Base-by-base conservation (phyloP, 1,140 invertebrate genomes). In the Amphibalanus amphitrite region DNA sequence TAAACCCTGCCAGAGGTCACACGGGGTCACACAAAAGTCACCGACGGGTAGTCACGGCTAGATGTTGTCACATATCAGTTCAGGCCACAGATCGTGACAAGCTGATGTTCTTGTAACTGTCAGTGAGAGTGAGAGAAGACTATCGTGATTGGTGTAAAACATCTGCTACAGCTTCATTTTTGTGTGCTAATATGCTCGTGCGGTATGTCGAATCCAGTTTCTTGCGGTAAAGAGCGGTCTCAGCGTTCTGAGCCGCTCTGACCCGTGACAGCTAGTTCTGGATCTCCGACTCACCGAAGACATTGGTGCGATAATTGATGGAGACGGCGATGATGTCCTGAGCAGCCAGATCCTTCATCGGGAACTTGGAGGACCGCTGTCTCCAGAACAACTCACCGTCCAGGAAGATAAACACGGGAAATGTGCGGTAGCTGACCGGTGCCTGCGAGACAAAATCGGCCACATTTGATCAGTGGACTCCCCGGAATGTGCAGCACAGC, bases 1-100 rank as follows among this genome's bases (percentile, higher is more conserved):
- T 74, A 75, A 84, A 83, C 25, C 74, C 74, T 74, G 71, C n/a
- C 28, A 23, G 29, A 28, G 10, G 30, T 6, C 3, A 28, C 15
- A 13, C 23, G 20, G 3, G 3, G 33, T 38, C 4, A 64, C 28
- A 17, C 25, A 13, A n/a, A n/a, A 47, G 28, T 13, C 20, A n/a
- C 28, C 65, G 28, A 3, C 13, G 13, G 25, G 13, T 25, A 70
- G 23, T 70, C 28, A 33, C 3, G 3, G 65, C 28, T n/a, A n/a
- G n/a, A n/a, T n/a, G n/a, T n/a, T n/a, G 29, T 1, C 1, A 25
- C 10, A 1, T 10, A 0, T 1, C 26, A 69, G 3, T n/a, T 69
- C 1, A 3, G 40, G 20, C 3, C 25, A 69, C 40, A 69, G 29
- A 69, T 69, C 29, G 29, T 30, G 29, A 69, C 40, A n/a, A n/a